Base-by-base conservation (phyloP, 2,113 vertebrate genomes). In the Mormyrus lacerda region DNA sequence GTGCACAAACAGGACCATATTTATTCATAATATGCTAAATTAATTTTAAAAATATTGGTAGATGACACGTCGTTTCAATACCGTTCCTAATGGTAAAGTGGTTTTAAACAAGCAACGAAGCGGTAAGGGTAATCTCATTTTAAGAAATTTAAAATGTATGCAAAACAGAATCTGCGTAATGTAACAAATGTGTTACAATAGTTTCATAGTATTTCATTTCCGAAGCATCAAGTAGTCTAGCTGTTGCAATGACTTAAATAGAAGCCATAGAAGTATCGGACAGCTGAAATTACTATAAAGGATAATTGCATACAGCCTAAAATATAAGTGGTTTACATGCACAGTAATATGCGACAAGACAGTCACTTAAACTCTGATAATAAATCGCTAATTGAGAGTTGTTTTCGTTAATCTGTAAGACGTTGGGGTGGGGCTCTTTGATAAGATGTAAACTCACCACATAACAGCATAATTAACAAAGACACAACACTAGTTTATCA, bases 401-500 rank as follows among this genome's bases (percentile, higher is more conserved):
- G n/a, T 19, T 53, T n/a, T 51, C 48, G 42, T 3, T 35, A 51
- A 15, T 31, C 27, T 39, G 48, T 13, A 51, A 86, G 27, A 39
- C 4, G 19, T 48, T 88, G 53, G 88, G 88, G 69, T 88, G 88
- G 88, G 88, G 88, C 88, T 31, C 31, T 82, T 69, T 24, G 45
- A 51, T 51, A 53, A 15, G 42, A 24, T 19, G 19, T 39, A 48
- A 27, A 88, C 45, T 47, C 45, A n/a, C 47, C 47, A 82, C 31
- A 79, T 42, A 79, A 39, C 69, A 31, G 73, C 15, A 42, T 19
- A 9, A 88, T 82, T 51, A 88, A 47, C 35, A 27, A 39, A 69
- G 53, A 82, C 45, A 51, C 17, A 79, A 69, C 42, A 51, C n/a
- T 19, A 21, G 35, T 4, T 27, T 45, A 85, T 85, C 21, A 11